A percentile compares a stretch with the other conserved stretches of the same genome.
Evolutionary conservation across 64 coral and sea anemone species (phyloP).

Genomic region (Montipora capricornis): DNA sequence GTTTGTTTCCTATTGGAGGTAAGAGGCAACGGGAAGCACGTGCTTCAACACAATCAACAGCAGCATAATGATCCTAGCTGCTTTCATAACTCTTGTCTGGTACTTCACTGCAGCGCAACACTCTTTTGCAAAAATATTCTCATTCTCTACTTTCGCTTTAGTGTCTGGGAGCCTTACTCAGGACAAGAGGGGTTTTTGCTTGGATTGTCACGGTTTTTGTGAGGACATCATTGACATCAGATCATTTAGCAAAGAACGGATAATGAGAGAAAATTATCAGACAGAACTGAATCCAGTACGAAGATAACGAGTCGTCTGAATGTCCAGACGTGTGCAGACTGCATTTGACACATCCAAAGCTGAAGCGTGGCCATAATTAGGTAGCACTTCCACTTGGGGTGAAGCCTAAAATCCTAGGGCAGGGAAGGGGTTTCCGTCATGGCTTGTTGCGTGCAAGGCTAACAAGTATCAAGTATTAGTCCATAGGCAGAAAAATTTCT

Average conservation of each 20-base stretch:
- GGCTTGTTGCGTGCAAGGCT: no score
- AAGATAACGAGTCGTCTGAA: no score
- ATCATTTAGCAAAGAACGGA: constrained; percentile 27
- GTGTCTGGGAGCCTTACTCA: constrained; percentile 47
- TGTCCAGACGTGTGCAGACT: no score
- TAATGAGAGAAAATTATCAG: no score
- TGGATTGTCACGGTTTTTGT: constrained; percentile 53
- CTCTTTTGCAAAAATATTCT: neutral
- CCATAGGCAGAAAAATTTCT: no score
- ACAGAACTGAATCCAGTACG: no score
- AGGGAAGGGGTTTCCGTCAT: no score
- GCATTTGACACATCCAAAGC: no score
- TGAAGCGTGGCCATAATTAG: no score
- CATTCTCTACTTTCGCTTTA: constrained; percentile 10
- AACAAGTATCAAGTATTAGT: no score
- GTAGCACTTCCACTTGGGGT: no score
- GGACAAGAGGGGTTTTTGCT: constrained; percentile 64
- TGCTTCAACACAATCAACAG: constrained; percentile 6
- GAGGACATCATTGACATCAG: constrained; percentile 45
- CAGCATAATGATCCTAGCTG: constrained; percentile 4
- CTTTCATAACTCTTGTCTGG: constrained; percentile 16
- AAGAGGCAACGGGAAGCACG: constrained; percentile 1
- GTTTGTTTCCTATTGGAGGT: constrained; percentile 53
- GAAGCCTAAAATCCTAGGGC: no score
- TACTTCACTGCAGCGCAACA: constrained; percentile 6